Percentiles rank a stretch among this genome's conserved stretches.
phyloP scores from a whole-genome alignment of 2,797 vertebrate genomes.

The Crocodylus rhombifer region DNA sequence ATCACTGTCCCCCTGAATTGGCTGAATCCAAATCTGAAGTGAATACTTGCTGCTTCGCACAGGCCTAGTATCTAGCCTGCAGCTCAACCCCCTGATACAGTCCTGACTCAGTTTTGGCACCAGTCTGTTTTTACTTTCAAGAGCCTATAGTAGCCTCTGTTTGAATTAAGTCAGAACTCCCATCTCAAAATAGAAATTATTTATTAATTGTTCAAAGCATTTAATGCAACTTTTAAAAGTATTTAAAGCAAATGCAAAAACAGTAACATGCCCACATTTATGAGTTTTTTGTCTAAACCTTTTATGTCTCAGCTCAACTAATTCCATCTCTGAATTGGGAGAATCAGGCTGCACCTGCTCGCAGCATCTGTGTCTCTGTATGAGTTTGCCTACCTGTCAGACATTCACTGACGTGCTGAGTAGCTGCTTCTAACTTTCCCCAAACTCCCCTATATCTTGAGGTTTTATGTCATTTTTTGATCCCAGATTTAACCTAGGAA shows the following conservation, averaged over 20 bases:
- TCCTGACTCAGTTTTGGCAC: not conserved
- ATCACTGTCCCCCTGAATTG: too few relatives aligned
- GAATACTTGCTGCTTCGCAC: too few relatives aligned
- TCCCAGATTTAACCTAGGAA: constrained; percentile 12
- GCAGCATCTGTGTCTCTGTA: constrained; percentile 5
- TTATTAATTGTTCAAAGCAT: not conserved
- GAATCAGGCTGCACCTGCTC: constrained; percentile 20
- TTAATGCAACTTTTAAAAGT: not conserved
- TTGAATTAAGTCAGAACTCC: not conserved
- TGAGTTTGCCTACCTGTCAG: constrained; percentile 4
- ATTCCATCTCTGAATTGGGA: constrained; percentile 9
- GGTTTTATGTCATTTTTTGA: not conserved
- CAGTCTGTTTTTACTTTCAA: not conserved
- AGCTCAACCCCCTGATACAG: not conserved
- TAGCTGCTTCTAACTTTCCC: constrained; percentile 35
- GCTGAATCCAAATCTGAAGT: too few relatives aligned
- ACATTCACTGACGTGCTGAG: not conserved
- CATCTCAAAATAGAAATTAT: not conserved
- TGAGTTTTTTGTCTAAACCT: not conserved
- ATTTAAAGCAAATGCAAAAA: not conserved
- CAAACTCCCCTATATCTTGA: constrained; percentile 42
- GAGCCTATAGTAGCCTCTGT: not conserved
- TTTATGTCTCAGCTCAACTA: not conserved
- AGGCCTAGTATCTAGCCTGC: not conserved
- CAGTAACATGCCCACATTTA: not conserved